These are phyloP conservation scores for Stomatorhinus ivindoensis DNA, from an alignment of 2,113 vertebrate species.

Conservation along the genomic window DNA sequence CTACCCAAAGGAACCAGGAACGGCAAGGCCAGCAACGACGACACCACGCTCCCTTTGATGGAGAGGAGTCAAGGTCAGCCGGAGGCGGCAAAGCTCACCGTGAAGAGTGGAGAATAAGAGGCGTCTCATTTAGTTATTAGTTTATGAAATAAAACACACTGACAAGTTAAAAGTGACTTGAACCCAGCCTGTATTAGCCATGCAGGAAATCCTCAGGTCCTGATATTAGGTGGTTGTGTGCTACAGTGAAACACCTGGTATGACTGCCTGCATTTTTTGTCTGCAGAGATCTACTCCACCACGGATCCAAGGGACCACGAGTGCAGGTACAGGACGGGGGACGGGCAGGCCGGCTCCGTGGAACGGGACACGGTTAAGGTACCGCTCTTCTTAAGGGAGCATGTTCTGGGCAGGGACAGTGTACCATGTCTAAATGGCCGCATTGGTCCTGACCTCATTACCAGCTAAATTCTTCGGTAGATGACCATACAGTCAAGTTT, in stretches of 20 bases:
- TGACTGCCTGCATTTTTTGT: background rate
- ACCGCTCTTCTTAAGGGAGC: slow-evolving; percentile 11
- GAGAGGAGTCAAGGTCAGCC: slow-evolving; percentile 85
- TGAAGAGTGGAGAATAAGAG: background rate
- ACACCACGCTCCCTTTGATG: slow-evolving; percentile 91
- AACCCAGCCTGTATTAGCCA: background rate
- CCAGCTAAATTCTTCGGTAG: background rate
- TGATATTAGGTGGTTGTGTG: background rate
- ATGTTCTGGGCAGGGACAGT: background rate
- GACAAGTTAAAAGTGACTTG: background rate
- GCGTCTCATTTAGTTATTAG: background rate
- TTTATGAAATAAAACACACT: background rate
- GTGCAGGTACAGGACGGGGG: slow-evolving; percentile 46
- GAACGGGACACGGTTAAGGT: slow-evolving; percentile 60
- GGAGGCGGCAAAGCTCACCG: background rate
- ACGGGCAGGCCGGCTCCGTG: slow-evolving; percentile 51
- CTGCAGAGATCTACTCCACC: slow-evolving; percentile 55
- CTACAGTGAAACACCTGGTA: background rate
- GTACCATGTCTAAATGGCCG: background rate
- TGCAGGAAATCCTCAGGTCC: background rate
- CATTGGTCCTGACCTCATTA: background rate
- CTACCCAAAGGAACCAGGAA: slow-evolving; percentile 73
- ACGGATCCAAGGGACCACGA: slow-evolving; percentile 50
- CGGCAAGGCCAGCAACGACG: slow-evolving; percentile 75
- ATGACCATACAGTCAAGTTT: background rate